phyloP scores from a whole-genome alignment of 2,113 vertebrate genomes.

The Acrocephalus arundinaceus region DNA sequence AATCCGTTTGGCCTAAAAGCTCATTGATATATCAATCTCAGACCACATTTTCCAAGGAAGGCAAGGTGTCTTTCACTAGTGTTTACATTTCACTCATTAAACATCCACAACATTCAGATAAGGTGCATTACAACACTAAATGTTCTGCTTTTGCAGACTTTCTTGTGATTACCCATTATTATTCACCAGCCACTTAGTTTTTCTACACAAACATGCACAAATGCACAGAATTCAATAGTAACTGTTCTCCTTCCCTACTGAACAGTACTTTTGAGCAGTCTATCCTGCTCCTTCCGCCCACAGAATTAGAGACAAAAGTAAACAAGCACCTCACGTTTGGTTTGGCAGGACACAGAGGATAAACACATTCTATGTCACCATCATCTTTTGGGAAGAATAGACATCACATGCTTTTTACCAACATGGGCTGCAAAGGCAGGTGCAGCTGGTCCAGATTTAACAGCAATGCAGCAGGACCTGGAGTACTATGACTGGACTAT shows the following conservation, averaged over 20 bases:
- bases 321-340: background rate
- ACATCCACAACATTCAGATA: background rate
- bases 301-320: background rate
- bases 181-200: background rate
- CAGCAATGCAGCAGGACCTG: constrained; percentile 69
- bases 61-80: background rate
- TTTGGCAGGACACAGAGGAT: background rate
- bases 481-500: background rate
- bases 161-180: background rate
- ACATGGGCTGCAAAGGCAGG: background rate
- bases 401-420: background rate
- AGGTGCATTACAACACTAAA: background rate
- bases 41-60: background rate
- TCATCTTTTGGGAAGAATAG: background rate
- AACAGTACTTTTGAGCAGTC: background rate
- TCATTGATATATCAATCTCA: background rate
- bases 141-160: background rate
- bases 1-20: background rate
- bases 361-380: background rate
- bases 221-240: background rate
- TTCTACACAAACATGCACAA: background rate
- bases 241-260: background rate
- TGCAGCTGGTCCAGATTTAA: constrained; percentile 33
- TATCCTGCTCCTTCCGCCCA: background rate
- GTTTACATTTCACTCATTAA: background rate